These are phyloP conservation scores for Vidua chalybeata DNA, from an alignment of 2,113 vertebrate genomes.

Conservation along the genomic window DNA sequence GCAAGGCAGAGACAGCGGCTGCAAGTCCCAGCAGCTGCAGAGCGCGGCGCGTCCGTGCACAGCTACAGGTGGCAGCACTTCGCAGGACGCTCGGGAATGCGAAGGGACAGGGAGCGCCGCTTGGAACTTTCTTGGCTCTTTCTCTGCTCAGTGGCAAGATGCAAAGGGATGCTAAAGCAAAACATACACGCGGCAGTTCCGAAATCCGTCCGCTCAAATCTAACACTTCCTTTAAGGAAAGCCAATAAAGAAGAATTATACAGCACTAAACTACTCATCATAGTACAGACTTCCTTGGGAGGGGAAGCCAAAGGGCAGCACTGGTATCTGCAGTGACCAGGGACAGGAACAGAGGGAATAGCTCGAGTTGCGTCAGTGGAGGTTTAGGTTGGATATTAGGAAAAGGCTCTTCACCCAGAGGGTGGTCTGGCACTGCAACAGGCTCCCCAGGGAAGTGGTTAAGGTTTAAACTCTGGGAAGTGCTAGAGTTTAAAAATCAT, in stretches of 20 bases:
- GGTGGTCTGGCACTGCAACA: neutral
- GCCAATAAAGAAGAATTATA: neutral
- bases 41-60: accelerated
- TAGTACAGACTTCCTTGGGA: neutral
- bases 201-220: neutral
- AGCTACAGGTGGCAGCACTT: neutral
- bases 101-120: neutral
- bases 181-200: accelerated
- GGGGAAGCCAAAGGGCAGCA: neutral
- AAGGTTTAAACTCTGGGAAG: no score
- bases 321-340: neutral
- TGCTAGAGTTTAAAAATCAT: neutral
- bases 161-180: no score
- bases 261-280: neutral
- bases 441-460: neutral
- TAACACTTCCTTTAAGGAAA: neutral
- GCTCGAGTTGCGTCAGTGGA: neutral
- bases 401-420: neutral
- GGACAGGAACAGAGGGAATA: neutral
- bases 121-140: accelerated
- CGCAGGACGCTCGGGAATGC: accelerated
- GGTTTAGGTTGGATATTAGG: neutral
- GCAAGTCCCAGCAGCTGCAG: accelerated
- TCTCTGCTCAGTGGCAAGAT: accelerated
- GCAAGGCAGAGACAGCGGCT: neutral